Evolutionary conservation across 1,140 invertebrate species (phyloP).

Genomic region (Euschistus heros): DNA sequence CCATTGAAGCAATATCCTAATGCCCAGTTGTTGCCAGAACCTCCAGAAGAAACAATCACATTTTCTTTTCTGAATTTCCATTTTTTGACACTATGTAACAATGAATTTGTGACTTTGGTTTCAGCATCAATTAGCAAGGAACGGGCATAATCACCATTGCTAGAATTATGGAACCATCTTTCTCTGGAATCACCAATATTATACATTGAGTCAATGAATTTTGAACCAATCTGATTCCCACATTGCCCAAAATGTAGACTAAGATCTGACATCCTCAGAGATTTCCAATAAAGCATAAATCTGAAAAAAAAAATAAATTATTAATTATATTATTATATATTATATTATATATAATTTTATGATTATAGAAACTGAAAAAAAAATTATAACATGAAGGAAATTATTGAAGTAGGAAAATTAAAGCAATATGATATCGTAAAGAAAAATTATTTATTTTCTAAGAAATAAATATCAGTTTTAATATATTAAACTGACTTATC

Average conservation of each 20-base stretch:
- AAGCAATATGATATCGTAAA: too few relatives aligned
- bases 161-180: conserved; percentile 39
- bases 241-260: conserved; percentile 45
- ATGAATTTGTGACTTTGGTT: conserved; percentile 37
- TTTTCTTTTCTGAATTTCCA: conserved; percentile 37
- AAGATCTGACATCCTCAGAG: conserved; percentile 20
- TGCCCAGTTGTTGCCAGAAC: conserved; percentile 46
- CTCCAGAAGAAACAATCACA: conserved; percentile 37
- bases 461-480: too few relatives aligned
- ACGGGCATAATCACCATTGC: conserved; percentile 33
- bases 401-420: too few relatives aligned
- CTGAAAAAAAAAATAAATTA: too few relatives aligned
- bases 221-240: conserved; percentile 44
- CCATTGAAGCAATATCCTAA: conserved; percentile 41
- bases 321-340: too few relatives aligned
- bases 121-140: conserved; percentile 44
- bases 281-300: too few relatives aligned
- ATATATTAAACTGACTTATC: too few relatives aligned
- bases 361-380: too few relatives aligned
- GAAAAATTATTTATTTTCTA: too few relatives aligned
- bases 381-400: too few relatives aligned
- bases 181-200: conserved; percentile 33
- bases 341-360: too few relatives aligned
- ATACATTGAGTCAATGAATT: conserved; percentile 37
- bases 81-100: conserved; percentile 30